Evolutionary conservation across 2,797 vertebrate genomes (phyloP).

Genomic region (Luscinia luscinia): DNA sequence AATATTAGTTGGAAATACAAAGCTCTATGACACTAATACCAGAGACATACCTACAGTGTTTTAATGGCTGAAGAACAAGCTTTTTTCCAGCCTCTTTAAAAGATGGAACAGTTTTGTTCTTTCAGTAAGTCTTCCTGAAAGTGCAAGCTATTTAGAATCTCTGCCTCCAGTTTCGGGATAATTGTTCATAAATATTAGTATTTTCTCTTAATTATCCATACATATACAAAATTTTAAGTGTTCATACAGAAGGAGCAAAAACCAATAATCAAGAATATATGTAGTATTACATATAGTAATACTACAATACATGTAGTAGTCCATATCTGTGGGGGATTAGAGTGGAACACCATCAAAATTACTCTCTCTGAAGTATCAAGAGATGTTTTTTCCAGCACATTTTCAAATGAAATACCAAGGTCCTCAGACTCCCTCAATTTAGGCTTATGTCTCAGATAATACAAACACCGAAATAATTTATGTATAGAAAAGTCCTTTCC

Average conservation of each 20-base stretch:
- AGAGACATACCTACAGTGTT: conserved; percentile 7
- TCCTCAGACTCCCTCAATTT: neutral
- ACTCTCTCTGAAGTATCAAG: neutral
- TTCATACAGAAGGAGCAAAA: conserved; percentile 41
- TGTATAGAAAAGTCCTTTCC: neutral
- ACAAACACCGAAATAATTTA: neutral
- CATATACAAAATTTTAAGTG: conserved; percentile 35
- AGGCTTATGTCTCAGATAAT: neutral
- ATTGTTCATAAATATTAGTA: neutral
- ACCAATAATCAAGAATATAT: neutral
- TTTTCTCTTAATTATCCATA: conserved; percentile 42
- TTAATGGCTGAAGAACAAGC: neutral
- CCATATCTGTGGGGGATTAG: neutral
- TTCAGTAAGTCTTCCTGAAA: neutral
- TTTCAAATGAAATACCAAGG: neutral
- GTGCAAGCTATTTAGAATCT: neutral
- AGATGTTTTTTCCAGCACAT: neutral
- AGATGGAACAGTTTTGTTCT: neutral
- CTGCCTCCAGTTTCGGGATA: neutral
- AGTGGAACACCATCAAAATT: neutral
- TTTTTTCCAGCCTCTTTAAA: neutral
- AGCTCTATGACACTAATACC: conserved; percentile 40
- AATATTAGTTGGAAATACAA: conserved; percentile 56
- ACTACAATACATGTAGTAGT: neutral
- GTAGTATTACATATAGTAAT: neutral